phyloP scores from a whole-genome alignment of 2,797 vertebrate genomes.

The Remorina albescens region DNA sequence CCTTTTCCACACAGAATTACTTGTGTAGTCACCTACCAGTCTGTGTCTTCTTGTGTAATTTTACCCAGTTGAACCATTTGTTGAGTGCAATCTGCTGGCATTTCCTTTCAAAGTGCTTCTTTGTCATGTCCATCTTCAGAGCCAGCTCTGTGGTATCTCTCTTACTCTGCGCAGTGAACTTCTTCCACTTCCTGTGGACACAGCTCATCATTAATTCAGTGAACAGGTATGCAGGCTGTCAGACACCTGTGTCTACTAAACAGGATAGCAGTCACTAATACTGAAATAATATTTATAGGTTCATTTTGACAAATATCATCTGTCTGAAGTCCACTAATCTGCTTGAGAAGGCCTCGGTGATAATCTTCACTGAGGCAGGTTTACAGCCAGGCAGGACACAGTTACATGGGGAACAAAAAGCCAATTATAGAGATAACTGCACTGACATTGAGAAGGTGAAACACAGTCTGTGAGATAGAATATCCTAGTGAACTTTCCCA shows the following conservation, averaged over 20 bases:
- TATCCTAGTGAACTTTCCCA: constrained; percentile 33
- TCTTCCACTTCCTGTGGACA: constrained; percentile 79
- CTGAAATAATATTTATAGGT: background rate
- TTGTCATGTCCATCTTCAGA: constrained; percentile 68
- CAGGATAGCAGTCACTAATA: constrained; percentile 18
- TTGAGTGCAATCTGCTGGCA: constrained; percentile 49
- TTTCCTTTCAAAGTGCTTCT: constrained; percentile 53
- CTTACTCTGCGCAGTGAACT: constrained; percentile 68
- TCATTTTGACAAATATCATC: background rate
- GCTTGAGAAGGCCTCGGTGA: too few relatives aligned
- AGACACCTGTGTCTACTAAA: constrained; percentile 14
- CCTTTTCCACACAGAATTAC: constrained; percentile 19
- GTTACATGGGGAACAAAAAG: constrained; percentile 14
- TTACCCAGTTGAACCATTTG: constrained; percentile 74
- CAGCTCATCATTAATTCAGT: constrained; percentile 79
- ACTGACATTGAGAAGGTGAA: constrained; percentile 47
- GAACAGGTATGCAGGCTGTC: constrained; percentile 19
- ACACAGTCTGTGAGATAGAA: constrained; percentile 50
- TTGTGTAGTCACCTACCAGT: constrained; percentile 66
- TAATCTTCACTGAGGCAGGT: constrained; percentile 16
- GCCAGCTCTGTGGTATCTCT: constrained; percentile 44
- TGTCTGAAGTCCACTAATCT: too few relatives aligned
- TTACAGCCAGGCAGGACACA: background rate
- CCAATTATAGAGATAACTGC: constrained; percentile 12
- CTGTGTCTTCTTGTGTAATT: constrained; percentile 60